Conservation (phyloP, 2,797 vertebrate genomes). For the Brotula barbata region DNA sequence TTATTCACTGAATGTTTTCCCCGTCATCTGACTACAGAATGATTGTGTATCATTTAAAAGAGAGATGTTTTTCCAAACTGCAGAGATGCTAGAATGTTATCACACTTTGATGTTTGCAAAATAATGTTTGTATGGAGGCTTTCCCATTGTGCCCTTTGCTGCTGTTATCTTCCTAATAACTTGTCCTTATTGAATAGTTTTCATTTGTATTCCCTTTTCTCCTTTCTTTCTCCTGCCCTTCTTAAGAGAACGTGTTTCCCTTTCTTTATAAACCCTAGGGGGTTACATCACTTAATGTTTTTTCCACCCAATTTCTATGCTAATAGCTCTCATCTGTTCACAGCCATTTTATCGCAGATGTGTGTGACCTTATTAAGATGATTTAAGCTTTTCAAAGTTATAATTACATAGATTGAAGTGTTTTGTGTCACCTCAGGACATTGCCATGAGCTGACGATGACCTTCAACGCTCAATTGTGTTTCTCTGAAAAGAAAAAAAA, state of each 20-base stretch:
- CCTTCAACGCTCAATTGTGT: constrained; percentile 40
- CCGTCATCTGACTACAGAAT: background rate
- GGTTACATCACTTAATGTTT: constrained; percentile 57
- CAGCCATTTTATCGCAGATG: constrained; percentile 59
- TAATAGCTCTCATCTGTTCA: constrained; percentile 68
- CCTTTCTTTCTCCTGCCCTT: constrained; percentile 33
- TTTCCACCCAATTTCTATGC: constrained; percentile 69
- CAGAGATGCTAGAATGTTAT: constrained; percentile 9
- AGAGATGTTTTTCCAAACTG: constrained; percentile 31
- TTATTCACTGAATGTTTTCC: constrained; percentile 3
- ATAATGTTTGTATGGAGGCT: constrained; percentile 16
- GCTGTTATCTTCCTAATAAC: constrained; percentile 28
- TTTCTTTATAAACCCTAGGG: constrained; percentile 34
- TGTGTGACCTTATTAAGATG: constrained; percentile 60
- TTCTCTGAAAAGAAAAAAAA: constrained; percentile 31
- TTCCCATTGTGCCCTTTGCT: constrained; percentile 15
- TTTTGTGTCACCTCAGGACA: constrained; percentile 38
- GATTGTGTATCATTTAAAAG: constrained; percentile 19
- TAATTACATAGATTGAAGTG: constrained; percentile 40
- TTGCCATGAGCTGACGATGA: constrained; percentile 33
- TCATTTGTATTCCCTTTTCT: constrained; percentile 26
- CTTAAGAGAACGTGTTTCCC: constrained; percentile 32
- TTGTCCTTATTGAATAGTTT: constrained; percentile 28
- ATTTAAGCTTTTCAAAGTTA: constrained; percentile 46
- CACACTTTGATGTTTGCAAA: constrained; percentile 32